Evolutionary conservation across 2,888 invertebrate species (phyloP), one percentile per base, ranked within the genome.

Genomic region (Conistra vaccinii): DNA sequence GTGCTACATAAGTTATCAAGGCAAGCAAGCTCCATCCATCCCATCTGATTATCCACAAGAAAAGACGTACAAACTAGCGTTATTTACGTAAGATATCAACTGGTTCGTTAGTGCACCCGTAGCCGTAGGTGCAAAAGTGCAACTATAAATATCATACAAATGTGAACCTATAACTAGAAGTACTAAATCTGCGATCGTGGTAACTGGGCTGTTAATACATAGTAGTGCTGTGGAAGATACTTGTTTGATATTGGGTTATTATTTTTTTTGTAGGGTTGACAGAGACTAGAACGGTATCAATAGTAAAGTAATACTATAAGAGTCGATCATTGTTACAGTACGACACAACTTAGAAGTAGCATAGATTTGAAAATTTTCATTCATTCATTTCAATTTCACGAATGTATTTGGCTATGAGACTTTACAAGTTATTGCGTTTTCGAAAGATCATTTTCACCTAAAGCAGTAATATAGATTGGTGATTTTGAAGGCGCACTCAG

Each of bases 31-130:
- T 74, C 66, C 81, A 83, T 85, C 77, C 81, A 84, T 83, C 78
- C 71, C 66, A 81, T 80, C 84, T 76, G 73, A 81, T 84, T 78
- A 85, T 67, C 70, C 76, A 70, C 78, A 78, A 76, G 80, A 72
- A 81, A 76, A 85, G 73, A 68, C 76, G 77, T 78, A 78, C 81
- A 86, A 84, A 76, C 88, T 72, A 80, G 80, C 71, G 81, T 79
- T 88, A 87, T 84, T 86, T 88, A 83, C 86, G 85, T 79, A 73
- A 88, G 86, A 88, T 81, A 87, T 88, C 85, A 85, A 87, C 87
- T 80, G 81, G 87, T 91, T 92, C 91, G 91, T 92, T 92, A 92
- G 90, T 84, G 85, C 87, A 87, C 88, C 80, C 76, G 75, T 73
- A 87, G 90, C 80, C 73, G 76, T 71, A 88, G 90, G 90, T 91